phyloP scores from a whole-genome alignment of 2,888 invertebrate species.

The Nudaria mundana region DNA sequence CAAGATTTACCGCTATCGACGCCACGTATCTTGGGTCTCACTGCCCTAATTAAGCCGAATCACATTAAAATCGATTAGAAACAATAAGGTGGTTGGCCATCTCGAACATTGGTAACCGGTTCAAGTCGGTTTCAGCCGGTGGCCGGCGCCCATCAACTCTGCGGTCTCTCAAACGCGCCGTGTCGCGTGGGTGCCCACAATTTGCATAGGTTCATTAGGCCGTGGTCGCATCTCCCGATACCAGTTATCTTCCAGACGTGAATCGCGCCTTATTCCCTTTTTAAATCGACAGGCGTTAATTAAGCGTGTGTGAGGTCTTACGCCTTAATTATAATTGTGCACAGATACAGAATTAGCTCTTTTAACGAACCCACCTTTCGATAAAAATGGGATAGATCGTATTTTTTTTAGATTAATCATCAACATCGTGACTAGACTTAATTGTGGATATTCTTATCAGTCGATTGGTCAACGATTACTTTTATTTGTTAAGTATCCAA shows the following conservation, averaged over 20 bases:
- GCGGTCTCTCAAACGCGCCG: conserved; percentile 31
- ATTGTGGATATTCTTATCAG: conserved; percentile 31
- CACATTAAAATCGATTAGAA: conserved; percentile 33
- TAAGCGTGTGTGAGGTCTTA: conserved; percentile 66
- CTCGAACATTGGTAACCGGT: conserved; percentile 16
- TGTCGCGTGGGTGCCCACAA: conserved; percentile 42
- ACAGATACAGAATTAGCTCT: conserved; percentile 44
- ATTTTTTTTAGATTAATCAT: conserved; percentile 26
- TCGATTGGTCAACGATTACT: conserved; percentile 29
- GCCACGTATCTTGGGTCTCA: conserved; percentile 4
- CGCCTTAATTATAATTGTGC: conserved; percentile 64
- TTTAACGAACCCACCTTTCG: conserved; percentile 10
- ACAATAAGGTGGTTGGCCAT: conserved; percentile 25
- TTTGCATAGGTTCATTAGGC: conserved; percentile 64
- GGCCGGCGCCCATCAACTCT: conserved; percentile 24
- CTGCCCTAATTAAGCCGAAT: conserved; percentile 31
- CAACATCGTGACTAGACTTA: conserved; percentile 31
- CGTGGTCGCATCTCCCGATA: conserved; percentile 39
- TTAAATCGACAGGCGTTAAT: conserved; percentile 51
- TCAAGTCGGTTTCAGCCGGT: conserved; percentile 28
- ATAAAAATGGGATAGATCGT: conserved; percentile 3
- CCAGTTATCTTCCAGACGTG: conserved; percentile 35
- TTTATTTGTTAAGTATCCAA: too few relatives aligned
- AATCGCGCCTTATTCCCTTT: conserved; percentile 37
- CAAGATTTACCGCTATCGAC: background rate